These are phyloP conservation scores for Caenorhabditis angaria DNA, from an alignment of 2,888 invertebrate genomes.

Conservation along the genomic window DNA sequence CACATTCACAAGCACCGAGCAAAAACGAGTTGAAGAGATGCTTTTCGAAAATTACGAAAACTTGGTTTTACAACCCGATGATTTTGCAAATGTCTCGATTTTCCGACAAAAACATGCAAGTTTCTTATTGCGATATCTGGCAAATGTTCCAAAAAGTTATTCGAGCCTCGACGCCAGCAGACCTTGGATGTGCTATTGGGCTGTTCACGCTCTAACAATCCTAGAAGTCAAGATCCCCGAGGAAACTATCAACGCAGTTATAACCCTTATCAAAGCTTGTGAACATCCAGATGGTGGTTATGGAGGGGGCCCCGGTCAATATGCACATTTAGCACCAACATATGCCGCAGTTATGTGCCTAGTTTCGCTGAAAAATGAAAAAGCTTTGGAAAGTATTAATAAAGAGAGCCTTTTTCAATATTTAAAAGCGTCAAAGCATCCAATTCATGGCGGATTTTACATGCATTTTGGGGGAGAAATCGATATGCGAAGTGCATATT, in stretches of 20 bases:
- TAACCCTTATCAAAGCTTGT: slow-evolving; percentile 70
- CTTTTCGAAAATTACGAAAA: slow-evolving; percentile 30
- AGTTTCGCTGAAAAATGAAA: slow-evolving; percentile 86
- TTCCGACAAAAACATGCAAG: slow-evolving; percentile 34
- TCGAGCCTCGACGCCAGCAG: slow-evolving; percentile 88
- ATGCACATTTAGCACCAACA: slow-evolving; percentile 92
- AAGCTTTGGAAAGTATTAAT: slow-evolving; percentile 88
- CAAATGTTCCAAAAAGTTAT: slow-evolving; percentile 35
- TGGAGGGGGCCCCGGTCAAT: slow-evolving; percentile 88
- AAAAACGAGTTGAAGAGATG: slow-evolving; percentile 52
- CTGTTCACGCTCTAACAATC: slow-evolving; percentile 86
- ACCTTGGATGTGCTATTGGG: slow-evolving; percentile 98
- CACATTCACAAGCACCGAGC: slow-evolving; percentile 56
- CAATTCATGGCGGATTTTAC: slow-evolving; percentile 84
- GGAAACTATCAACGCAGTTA: slow-evolving; percentile 33
- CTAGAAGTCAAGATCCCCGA: slow-evolving; percentile 77
- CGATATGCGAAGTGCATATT: slow-evolving; percentile 83
- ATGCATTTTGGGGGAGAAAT: slow-evolving; percentile 89
- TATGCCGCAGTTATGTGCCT: slow-evolving; percentile 95
- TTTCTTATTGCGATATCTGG: slow-evolving; percentile 41
- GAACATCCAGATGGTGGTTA: slow-evolving; percentile 64
- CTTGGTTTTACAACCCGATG: slow-evolving; percentile 23
- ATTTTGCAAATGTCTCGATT: slow-evolving; percentile 19
- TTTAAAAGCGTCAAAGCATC: slow-evolving; percentile 12
- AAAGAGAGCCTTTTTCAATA: slow-evolving; percentile 74